A percentile compares a stretch with the other conserved stretches of the same genome.
These are phyloP conservation scores for Urocolius indicus DNA, from an alignment of 2,113 vertebrate species.

Conservation along the genomic window DNA sequence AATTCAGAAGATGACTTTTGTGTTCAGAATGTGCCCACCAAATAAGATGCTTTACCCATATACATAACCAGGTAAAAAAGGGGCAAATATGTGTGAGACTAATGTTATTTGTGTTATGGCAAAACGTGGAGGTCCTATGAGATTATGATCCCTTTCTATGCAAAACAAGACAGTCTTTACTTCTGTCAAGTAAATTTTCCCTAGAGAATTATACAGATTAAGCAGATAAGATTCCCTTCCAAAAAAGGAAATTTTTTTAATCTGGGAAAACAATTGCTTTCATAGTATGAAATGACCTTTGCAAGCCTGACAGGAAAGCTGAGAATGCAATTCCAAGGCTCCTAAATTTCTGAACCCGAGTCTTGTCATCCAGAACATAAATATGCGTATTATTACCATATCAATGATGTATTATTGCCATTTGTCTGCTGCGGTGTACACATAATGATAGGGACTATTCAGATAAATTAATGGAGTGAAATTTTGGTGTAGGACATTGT, in stretches of 20 bases:
- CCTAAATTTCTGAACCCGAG: not conserved
- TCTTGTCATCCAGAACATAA: not conserved
- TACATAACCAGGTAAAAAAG: not conserved
- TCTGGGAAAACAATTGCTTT: not conserved
- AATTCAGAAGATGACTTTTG: not conserved
- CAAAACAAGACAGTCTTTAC: not conserved
- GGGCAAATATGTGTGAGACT: not conserved
- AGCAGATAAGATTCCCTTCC: not conserved
- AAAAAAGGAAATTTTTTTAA: not conserved
- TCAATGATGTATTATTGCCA: not conserved
- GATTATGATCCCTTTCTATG: not conserved
- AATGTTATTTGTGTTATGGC: not conserved
- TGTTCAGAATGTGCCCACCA: not conserved
- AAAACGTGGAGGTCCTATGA: not conserved
- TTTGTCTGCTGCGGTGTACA: not conserved
- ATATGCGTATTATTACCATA: not conserved
- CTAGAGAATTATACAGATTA: not conserved
- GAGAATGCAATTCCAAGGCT: not conserved
- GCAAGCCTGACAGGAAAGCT: not conserved
- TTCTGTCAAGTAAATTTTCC: too few species aligned
- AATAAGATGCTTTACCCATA: not conserved
- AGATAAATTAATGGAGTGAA: not conserved
- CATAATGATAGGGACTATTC: not conserved
- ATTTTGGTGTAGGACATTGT: not conserved
- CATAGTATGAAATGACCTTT: not conserved